Base-by-base conservation (phyloP, 2,113 vertebrate species). In the Cavia aperea region DNA sequence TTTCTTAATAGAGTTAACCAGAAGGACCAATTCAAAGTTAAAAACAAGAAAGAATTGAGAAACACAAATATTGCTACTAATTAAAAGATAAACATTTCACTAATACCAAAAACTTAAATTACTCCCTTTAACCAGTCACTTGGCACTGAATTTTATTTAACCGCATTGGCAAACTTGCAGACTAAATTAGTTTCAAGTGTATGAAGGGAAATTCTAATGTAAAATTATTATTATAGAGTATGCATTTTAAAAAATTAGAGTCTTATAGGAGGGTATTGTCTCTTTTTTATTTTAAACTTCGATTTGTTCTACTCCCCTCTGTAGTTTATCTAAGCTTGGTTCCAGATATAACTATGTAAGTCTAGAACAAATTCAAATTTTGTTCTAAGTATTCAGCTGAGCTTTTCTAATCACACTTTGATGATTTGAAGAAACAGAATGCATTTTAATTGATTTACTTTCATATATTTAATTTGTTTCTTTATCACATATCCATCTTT, bases 61-160 rank as follows among this genome's bases (percentile, higher is more conserved):
- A 75, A 18, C 43, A 24, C 33, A 92, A 73, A 86, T 75, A 60
- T 90, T 75, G 13, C 29, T 86, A 66, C 9, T 77, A 87, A 85
- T 94, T 88, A 95, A 92, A 84, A 63, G 58, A 58, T 77, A 26
- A 56, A 24, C 26, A 60, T 86, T 84, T 88, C 56, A 84, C 10
- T 46, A 72, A 78, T 72, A 82, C 7, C n/a, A 89, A 56, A 86
- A 43, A n/a, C 77, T 77, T 65, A 72, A 29, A 78, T 82, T 84
- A 58, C 4, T 51, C 31, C 46, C 19, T 60, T 85, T 86, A 83
- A 49, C 73, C 49, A 78, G 1, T 46, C 3, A 12, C 9, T 81
- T 92, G 65, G 24, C 19, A 56, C 1, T 84, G 33, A 29, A 19
- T 89, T 81, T 16, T 82, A 4, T 46, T 63, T 65, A 68, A 60